Base-by-base conservation (phyloP, 2,797 vertebrate species). In the Caiman crocodilus region DNA sequence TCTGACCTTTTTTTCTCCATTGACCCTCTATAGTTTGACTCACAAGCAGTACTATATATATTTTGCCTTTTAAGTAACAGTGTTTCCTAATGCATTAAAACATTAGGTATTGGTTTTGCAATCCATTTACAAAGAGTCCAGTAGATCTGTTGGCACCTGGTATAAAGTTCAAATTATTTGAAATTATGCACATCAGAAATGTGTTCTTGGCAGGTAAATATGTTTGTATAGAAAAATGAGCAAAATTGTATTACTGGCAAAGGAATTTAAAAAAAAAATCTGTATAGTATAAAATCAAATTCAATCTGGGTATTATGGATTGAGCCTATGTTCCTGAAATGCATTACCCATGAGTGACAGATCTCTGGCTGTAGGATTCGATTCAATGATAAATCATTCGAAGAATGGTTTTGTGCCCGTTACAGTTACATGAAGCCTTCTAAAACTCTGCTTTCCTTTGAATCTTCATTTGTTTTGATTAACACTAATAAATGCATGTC, bases 281-380 rank as follows among this genome's bases (percentile, higher is more conserved):
- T 94, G n/a, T 71, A 82, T 92, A 95, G 77, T 90, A 85, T 86
- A 90, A 96, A 97, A 96, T 92, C 75, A 94, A 93, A 93, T 95
- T 73, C 94, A 90, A 95, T 96, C 84, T 92, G 21, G 58, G 7
- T 93, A 23, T 90, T 96, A 96, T 92, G 94, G 95, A 95, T 93
- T 89, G 89, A 95, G 69, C 87, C 92, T 89, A 93, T 82, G 79
- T 94, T 89, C 89, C 50, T 79, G 80, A 97, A 97, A 91, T 89
- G 90, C 94, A 92, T 91, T 92, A 78, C 78, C 92, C 91, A 81
- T 6, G 28, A 92, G 69, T 79, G 32, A 84, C 61, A 85, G 65
- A 95, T 64, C 4, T 7, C n/a, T 87, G 84, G 32, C 63, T 57
- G 8, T 23, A 67, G 84, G 21, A 71, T 81, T 1, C 0, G 76